These are phyloP conservation scores for Chymomyza costata DNA, from an alignment of 1,140 invertebrate genomes.

Conservation along the genomic window DNA sequence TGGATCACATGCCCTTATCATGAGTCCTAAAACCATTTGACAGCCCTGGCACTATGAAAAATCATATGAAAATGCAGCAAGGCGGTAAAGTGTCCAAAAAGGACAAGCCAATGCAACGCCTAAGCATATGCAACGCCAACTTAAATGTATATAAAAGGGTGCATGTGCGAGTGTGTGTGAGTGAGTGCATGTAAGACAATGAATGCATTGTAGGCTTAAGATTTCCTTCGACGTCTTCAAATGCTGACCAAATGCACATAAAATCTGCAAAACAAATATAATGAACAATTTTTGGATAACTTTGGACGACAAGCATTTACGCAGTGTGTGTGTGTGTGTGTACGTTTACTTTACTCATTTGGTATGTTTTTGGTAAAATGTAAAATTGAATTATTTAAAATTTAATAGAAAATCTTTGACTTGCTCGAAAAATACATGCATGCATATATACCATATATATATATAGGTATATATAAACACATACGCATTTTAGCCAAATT, in stretches of 20 bases:
- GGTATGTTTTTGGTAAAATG: conserved; percentile 69
- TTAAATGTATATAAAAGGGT: not conserved
- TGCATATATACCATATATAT: no score
- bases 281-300: conserved; percentile 68
- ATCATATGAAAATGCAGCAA: conserved; percentile 54
- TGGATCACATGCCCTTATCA: conserved; percentile 18
- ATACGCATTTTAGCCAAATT: no score
- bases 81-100: not conserved
- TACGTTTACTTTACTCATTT: conserved; percentile 68
- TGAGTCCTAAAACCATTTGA: conserved; percentile 23
- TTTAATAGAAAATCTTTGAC: conserved; percentile 72
- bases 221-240: conserved; percentile 45
- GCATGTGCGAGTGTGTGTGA: no score
- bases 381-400: conserved; percentile 73
- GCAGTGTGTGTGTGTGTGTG: conserved; percentile 20
- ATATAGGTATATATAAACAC: no score
- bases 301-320: not conserved
- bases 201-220: conserved; percentile 64
- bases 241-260: not conserved
- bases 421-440: conserved; percentile 49
- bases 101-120: conserved; percentile 3
- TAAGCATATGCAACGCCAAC: conserved; percentile 58
- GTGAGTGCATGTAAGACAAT: conserved; percentile 33
- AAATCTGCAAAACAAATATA: conserved; percentile 61
- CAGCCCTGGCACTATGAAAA: conserved; percentile 39